phyloP scores from a whole-genome alignment of 2,888 invertebrate genomes.

The Ichneumon xanthorius region DNA sequence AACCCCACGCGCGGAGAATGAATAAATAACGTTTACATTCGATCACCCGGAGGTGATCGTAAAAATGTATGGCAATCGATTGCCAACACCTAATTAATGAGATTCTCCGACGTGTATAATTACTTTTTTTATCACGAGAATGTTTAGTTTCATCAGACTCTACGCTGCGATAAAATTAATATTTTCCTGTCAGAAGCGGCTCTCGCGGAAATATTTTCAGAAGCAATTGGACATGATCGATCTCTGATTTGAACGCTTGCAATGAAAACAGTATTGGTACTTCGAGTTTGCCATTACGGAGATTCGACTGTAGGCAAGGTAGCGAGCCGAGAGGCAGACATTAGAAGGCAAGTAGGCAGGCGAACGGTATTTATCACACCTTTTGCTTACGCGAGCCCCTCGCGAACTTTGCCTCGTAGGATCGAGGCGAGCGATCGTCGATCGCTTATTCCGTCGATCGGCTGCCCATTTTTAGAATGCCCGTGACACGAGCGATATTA shows the following conservation, averaged over 20 bases:
- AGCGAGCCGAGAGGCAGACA: constrained; percentile 14
- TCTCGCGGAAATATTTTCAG: background rate
- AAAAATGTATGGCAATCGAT: too few species aligned
- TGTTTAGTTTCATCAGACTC: too few species aligned
- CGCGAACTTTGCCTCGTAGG: constrained; percentile 27
- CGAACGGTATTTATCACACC: constrained; percentile 47
- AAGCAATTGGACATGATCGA: background rate
- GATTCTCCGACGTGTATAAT: background rate
- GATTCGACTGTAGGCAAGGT: constrained; percentile 18
- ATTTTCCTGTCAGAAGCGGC: background rate
- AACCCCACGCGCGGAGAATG: background rate
- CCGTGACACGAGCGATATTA: background rate
- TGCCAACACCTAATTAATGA: too few species aligned
- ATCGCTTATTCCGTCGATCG: constrained; percentile 17
- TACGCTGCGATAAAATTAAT: background rate
- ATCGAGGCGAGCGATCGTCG: constrained; percentile 23
- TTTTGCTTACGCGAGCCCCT: background rate
- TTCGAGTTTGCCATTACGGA: background rate
- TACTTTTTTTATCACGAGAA: background rate
- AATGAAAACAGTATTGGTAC: background rate
- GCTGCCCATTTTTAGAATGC: constrained; percentile 35
- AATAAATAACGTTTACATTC: background rate
- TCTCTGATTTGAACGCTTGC: background rate
- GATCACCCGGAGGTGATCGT: too few species aligned
- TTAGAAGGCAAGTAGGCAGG: constrained; percentile 19